Evolutionary conservation across 2,113 vertebrate genomes (phyloP), one percentile per base, ranked within the genome.

Genomic region (Dryoscopus gambensis): DNA sequence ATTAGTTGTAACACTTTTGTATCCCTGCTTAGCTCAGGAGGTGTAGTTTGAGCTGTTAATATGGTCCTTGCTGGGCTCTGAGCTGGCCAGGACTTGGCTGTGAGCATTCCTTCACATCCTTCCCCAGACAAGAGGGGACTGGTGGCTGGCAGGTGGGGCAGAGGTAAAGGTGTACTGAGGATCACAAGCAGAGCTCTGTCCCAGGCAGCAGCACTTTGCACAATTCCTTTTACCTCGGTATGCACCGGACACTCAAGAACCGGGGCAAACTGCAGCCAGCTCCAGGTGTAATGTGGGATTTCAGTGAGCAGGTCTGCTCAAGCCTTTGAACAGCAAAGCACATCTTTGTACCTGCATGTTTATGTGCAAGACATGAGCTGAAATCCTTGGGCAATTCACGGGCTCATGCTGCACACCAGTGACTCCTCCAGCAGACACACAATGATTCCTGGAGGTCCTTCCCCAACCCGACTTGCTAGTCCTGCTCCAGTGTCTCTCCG

Each of bases 391-490:
- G 23, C 1, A 0, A 60, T 69, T 70, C 46, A 22, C 0, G 0
- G 70, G 46, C 64, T 74, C 2, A 0, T 73, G 53, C 60, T 74
- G 53, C 2, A 4, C 65, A 40, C 44, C 39, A 12, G n/a, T 49
- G 78, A 80, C 85, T 84, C 83, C 79, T 93, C 59, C 53, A 25
- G 71, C 70, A 88, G 53, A 84, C 69, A 89, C 60, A 19, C 2
- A 10, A 25, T 8, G 39, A 84, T 95, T 95, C 89, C 84, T 21
- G 24, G 87, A 2, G 8, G 39, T 84, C 93, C 87, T 93, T 90
- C 77, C 83, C 90, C 74, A 96, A 70, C 73, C 73, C 59, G 53
- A 86, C 82, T 85, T 94, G 31, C 93, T 87, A 96, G 39, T 42
- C 64, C 80, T 76, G 78, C 57, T 70, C 37, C 60, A 44, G 16